Percentiles rank a stretch among this genome's conserved stretches.
These are phyloP conservation scores for Mustelus asterias DNA, from an alignment of 2,113 vertebrate genomes.

Conservation along the genomic window DNA sequence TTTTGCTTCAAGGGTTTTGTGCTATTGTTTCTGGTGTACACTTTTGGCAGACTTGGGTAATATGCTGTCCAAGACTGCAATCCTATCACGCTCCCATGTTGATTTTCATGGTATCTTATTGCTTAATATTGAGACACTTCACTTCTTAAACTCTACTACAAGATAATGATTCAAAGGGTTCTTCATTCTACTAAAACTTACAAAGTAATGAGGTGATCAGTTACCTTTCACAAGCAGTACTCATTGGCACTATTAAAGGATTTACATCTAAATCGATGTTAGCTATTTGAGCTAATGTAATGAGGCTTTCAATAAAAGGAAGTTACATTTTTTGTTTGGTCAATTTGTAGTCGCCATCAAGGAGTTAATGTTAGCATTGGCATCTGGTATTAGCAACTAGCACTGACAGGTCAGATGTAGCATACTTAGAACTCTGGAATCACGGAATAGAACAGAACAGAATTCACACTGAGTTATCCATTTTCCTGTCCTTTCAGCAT, in stretches of 20 bases:
- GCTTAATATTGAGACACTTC: not conserved
- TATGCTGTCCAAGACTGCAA: not conserved
- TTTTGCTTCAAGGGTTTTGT: not conserved
- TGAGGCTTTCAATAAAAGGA: not conserved
- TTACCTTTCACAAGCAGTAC: not conserved
- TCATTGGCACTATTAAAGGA: not conserved
- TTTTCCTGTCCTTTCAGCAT: not conserved
- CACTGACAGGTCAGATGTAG: not conserved
- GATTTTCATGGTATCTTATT: not conserved
- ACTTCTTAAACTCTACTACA: not conserved
- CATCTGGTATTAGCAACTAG: not conserved
- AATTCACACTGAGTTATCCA: not conserved
- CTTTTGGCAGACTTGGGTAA: not conserved
- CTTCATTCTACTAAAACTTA: not conserved
- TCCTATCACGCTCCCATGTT: not conserved
- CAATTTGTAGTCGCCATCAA: not conserved
- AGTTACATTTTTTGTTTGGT: not conserved
- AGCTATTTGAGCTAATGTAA: not conserved
- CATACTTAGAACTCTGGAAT: not conserved
- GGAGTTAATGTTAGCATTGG: not conserved
- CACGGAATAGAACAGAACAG: not conserved
- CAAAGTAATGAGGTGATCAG: not conserved
- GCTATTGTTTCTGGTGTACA: not conserved
- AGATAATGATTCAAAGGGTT: not conserved
- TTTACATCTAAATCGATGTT: not conserved